A percentile compares a stretch with the other conserved stretches of the same genome.
Conservation (phyloP, 2,113 vertebrate genomes). For the Hystrix cristata region DNA sequence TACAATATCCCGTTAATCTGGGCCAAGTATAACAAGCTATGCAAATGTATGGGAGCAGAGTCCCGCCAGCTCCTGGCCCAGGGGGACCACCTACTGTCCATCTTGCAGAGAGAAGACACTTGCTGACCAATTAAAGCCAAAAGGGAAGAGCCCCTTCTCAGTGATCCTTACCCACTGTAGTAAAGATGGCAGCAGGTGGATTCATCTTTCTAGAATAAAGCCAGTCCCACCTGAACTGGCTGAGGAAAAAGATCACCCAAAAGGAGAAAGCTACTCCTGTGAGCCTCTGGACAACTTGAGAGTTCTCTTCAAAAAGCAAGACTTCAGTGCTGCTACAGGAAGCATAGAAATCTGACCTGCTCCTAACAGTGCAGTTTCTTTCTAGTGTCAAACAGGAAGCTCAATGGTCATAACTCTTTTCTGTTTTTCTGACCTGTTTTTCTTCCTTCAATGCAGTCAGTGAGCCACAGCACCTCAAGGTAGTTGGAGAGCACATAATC, state of each 20-base stretch:
- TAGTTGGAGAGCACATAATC: not conserved
- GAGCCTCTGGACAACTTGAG: not conserved
- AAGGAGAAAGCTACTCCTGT: not conserved
- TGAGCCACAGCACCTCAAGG: not conserved
- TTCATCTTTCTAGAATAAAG: not conserved
- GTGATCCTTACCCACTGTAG: not conserved
- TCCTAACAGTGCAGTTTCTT: not conserved
- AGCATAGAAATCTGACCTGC: not conserved
- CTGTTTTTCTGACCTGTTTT: not conserved
- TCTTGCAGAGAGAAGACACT: not conserved
- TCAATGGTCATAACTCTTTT: not conserved
- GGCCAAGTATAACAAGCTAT: not conserved
- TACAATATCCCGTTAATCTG: not conserved
- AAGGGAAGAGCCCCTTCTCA: not conserved
- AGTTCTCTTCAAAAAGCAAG: not conserved
- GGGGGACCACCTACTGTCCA: not conserved
- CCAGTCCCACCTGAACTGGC: not conserved
- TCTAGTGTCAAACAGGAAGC: not conserved
- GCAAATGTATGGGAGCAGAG: not conserved
- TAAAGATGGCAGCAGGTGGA: not conserved
- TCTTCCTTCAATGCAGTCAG: not conserved
- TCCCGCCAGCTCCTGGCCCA: not conserved
- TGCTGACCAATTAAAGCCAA: not conserved
- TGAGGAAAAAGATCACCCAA: not conserved
- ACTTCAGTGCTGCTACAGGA: not conserved